Conservation (phyloP, 2,888 invertebrate genomes). For the Diploptera punctata region DNA sequence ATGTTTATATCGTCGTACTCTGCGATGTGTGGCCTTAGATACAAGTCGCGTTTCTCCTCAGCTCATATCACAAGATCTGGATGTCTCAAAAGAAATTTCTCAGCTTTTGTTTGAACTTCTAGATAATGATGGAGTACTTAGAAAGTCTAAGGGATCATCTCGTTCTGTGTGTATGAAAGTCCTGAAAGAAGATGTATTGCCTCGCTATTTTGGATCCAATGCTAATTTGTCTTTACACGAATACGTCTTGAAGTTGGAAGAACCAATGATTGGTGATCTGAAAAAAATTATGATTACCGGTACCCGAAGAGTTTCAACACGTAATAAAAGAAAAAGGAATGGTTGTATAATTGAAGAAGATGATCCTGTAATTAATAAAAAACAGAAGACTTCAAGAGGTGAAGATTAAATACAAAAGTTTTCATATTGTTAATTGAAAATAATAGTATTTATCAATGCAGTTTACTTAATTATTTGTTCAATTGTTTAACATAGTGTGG, state of each 20-base stretch:
- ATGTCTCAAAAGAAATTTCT: conserved; percentile 3
- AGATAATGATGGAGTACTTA: neutral
- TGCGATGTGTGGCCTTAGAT: neutral
- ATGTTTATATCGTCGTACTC: conserved; percentile 3
- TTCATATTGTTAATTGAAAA: too few relatives aligned
- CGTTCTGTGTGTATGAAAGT: neutral
- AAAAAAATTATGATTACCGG: too few relatives aligned
- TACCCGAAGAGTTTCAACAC: too few relatives aligned
- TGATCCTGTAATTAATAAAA: too few relatives aligned
- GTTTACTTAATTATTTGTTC: too few relatives aligned
- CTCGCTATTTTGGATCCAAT: neutral
- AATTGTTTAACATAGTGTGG: too few relatives aligned
- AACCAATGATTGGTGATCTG: too few relatives aligned
- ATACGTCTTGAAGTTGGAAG: neutral
- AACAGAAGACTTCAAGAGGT: too few relatives aligned
- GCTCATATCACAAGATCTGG: neutral
- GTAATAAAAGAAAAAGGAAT: too few relatives aligned
- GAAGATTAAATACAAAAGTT: too few relatives aligned
- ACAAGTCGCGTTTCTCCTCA: neutral
- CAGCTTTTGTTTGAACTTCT: conserved; percentile 1
- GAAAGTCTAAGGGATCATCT: neutral
- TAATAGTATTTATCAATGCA: too few relatives aligned
- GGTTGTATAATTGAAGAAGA: too few relatives aligned
- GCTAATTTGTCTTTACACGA: neutral
- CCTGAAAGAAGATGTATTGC: neutral